Percentiles rank a stretch among this genome's conserved stretches.
These are phyloP conservation scores for Mormyrus lacerda DNA, from an alignment of 2,113 vertebrate genomes.

Conservation along the genomic window DNA sequence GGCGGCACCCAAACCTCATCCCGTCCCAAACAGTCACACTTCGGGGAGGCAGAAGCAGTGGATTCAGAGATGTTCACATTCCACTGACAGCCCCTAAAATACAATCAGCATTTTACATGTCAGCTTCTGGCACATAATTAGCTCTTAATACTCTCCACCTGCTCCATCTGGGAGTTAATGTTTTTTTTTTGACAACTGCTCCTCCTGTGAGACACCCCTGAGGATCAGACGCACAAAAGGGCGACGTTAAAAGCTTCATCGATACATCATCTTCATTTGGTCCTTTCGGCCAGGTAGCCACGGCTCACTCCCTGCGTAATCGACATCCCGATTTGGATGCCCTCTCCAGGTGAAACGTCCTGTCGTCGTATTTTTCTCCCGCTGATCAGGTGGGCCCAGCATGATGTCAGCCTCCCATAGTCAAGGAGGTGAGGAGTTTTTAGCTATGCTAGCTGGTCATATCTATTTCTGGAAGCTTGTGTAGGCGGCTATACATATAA, in stretches of 20 bases:
- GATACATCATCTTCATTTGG: not conserved
- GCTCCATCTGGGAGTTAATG: not conserved
- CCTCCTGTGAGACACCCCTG: not conserved
- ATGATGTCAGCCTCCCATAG: not conserved
- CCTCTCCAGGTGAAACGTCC: not conserved
- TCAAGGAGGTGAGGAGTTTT: not conserved
- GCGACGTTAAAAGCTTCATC: not conserved
- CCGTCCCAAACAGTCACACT: not conserved
- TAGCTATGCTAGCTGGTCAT: not conserved
- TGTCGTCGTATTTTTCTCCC: not conserved
- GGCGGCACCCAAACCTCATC: not conserved
- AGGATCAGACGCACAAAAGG: not conserved
- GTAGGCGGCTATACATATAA: not conserved
- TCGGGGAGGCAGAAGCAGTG: not conserved
- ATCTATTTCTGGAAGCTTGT: not conserved
- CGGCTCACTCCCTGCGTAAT: not conserved
- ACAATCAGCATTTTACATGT: not conserved
- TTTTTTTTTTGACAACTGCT: conserved; percentile 1
- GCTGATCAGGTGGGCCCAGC: not conserved
- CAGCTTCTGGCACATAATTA: not conserved
- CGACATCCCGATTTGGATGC: not conserved
- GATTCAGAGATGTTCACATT: not conserved
- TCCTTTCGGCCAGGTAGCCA: not conserved
- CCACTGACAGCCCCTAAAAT: not conserved
- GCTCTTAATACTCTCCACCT: not conserved